Evolutionary conservation across 2,888 invertebrate species (phyloP).

Genomic region (Drosophila antonietae): DNA sequence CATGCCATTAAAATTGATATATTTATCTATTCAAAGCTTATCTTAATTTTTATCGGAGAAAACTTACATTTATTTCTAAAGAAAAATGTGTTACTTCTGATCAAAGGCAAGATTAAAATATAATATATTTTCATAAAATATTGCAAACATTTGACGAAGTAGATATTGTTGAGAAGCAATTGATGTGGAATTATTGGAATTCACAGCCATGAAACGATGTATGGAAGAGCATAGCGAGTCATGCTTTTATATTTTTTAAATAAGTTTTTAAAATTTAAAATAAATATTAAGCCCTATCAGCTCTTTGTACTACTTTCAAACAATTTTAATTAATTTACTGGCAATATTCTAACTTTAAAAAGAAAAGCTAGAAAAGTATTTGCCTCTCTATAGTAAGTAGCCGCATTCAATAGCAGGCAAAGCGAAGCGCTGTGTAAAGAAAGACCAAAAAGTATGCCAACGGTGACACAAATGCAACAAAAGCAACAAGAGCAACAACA

Average conservation of each 20-base stretch:
- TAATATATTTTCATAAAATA: too few species aligned
- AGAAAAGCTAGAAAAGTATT: not conserved
- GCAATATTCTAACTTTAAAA: not conserved
- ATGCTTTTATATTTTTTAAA: too few species aligned
- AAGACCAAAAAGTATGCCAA: conserved; percentile 11
- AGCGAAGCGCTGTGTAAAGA: conserved; percentile 9
- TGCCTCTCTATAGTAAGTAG: conserved; percentile 1
- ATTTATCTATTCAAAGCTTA: not conserved
- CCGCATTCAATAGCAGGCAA: conserved; percentile 15
- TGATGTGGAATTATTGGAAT: too few species aligned
- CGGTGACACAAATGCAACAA: conserved; percentile 4
- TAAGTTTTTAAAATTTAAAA: too few species aligned
- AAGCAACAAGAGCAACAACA: not conserved
- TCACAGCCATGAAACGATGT: too few species aligned
- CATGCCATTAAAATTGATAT: conserved; percentile 8
- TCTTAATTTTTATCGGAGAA: not conserved
- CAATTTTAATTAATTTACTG: conserved; percentile 15
- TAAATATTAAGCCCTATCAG: not conserved
- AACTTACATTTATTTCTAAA: not conserved
- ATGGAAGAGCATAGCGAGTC: too few species aligned
- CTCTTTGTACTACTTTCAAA: not conserved
- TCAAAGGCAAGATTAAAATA: too few species aligned
- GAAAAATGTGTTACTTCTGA: not conserved
- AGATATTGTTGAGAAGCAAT: too few species aligned
- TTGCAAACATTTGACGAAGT: too few species aligned